These are phyloP conservation scores for Hyaena hyaena DNA, from an alignment of 2,113 vertebrate genomes.

Conservation along the genomic window DNA sequence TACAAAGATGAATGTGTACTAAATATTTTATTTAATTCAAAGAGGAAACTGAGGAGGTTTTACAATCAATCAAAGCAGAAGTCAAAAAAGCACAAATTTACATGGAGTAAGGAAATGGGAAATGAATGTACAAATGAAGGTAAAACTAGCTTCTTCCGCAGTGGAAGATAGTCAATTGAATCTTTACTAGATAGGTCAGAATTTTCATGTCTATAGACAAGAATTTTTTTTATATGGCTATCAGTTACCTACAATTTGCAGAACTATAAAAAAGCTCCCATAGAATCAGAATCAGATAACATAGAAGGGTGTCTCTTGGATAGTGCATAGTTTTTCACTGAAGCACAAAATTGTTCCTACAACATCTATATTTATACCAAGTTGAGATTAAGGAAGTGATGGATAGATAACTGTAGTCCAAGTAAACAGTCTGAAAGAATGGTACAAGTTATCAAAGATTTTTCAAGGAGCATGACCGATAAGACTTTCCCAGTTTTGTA, in stretches of 20 bases:
- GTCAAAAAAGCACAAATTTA: background rate
- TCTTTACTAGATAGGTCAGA: background rate
- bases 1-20: slow-evolving; percentile 10
- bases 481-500: background rate
- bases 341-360: background rate
- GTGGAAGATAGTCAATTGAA: background rate
- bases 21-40: slow-evolving; percentile 29
- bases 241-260: background rate
- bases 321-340: background rate
- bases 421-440: background rate
- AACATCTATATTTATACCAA: background rate
- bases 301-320: background rate
- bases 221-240: background rate
- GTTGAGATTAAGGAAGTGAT: background rate
- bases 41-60: background rate
- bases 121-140: background rate
- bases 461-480: background rate
- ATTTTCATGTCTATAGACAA: background rate
- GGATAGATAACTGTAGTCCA: background rate
- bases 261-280: background rate
- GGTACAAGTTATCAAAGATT: background rate
- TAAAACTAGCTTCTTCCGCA: background rate
- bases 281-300: background rate
- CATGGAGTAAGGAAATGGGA: background rate
- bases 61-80: background rate